A percentile compares a stretch with the other conserved stretches of the same genome.
Evolutionary conservation across 2,888 invertebrate species (phyloP).

Genomic region (Chloroclystis v-ata): DNA sequence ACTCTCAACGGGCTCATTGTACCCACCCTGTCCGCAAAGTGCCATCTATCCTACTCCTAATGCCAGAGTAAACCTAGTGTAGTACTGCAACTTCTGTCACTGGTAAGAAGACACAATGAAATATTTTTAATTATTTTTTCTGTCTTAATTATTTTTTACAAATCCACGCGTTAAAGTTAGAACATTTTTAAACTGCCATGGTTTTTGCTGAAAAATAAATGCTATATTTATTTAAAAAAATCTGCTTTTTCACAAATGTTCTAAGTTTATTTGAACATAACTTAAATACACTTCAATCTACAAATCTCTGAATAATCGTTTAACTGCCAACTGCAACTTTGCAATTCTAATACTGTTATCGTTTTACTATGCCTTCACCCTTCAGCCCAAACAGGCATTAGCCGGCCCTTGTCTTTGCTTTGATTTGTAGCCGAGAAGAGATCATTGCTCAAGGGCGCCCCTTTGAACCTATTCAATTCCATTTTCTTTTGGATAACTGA

Average conservation of each 20-base stretch:
- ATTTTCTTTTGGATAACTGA: constrained; percentile 26
- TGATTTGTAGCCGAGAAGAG: constrained; percentile 64
- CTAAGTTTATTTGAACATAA: too few relatives aligned
- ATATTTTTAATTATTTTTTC: background rate
- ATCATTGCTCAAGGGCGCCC: constrained; percentile 54
- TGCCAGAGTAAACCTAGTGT: constrained; percentile 21
- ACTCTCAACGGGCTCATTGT: constrained; percentile 28
- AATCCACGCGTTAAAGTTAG: too few relatives aligned
- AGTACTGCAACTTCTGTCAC: constrained; percentile 5
- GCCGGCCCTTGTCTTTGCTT: constrained; percentile 64
- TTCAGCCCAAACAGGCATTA: constrained; percentile 48
- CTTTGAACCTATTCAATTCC: constrained; percentile 33
- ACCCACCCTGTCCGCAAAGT: constrained; percentile 23
- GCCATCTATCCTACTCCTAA: constrained; percentile 46
- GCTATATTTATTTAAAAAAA: too few relatives aligned
- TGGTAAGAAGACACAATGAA: too few relatives aligned
- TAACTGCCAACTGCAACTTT: background rate
- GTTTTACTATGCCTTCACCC: constrained; percentile 7
- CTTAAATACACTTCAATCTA: too few relatives aligned
- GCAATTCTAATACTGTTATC: too few relatives aligned
- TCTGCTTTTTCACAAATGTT: too few relatives aligned
- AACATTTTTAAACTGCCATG: too few relatives aligned
- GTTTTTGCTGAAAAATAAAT: too few relatives aligned
- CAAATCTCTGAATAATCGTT: too few relatives aligned
- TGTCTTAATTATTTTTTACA: too few relatives aligned